Evolutionary conservation across 2,113 vertebrate species (phyloP).

Genomic region (Dicentrarchus labrax): DNA sequence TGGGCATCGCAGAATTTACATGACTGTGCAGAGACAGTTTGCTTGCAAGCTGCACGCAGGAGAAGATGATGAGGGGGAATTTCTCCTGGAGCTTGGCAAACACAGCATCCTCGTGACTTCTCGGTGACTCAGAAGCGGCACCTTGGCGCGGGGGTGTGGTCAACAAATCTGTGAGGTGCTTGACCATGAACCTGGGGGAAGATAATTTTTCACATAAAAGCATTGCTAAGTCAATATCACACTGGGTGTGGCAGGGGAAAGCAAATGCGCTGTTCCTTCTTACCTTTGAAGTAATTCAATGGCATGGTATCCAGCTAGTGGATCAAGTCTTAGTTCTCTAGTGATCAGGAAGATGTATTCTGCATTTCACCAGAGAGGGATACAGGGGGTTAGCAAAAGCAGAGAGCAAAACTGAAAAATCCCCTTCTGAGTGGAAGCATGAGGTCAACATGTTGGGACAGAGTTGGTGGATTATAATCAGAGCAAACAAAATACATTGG

Average conservation of each 20-base stretch:
- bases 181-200: conserved; percentile 90
- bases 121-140: neutral
- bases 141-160: conserved; percentile 38
- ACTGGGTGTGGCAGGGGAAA: neutral
- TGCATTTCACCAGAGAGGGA: conserved; percentile 33
- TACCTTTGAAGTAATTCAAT: conserved; percentile 83
- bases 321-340: conserved; percentile 77
- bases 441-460: neutral
- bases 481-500: neutral
- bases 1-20: conserved; percentile 76
- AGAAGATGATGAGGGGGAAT: conserved; percentile 87
- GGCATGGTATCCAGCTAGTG: conserved; percentile 79
- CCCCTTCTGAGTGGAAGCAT: neutral
- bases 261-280: neutral
- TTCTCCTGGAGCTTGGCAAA: conserved; percentile 81
- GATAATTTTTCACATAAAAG: conserved; percentile 6
- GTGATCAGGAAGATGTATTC: conserved; percentile 80
- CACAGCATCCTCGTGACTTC: conserved; percentile 73
- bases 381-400: neutral
- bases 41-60: conserved; percentile 93
- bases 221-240: neutral
- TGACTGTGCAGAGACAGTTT: conserved; percentile 90
- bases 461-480: neutral
- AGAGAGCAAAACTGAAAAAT: conserved; percentile 5
- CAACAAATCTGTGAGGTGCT: conserved; percentile 83